Percentiles rank a stretch among this genome's conserved stretches.
Evolutionary conservation across 2,888 invertebrate genomes (phyloP).

Genomic region (Ophonus ardosiacus): DNA sequence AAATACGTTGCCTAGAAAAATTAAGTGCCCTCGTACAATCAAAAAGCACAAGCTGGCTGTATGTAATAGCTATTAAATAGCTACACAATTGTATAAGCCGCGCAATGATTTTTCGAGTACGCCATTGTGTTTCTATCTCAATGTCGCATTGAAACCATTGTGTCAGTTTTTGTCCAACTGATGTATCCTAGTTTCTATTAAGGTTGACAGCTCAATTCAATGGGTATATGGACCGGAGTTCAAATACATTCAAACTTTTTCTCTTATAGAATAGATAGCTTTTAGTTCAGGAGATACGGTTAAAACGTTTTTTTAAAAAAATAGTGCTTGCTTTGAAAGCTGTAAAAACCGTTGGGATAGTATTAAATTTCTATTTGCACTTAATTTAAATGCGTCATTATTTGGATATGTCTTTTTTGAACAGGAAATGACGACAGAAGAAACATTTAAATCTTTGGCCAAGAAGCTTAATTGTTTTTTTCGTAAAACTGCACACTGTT

Average conservation of each 20-base stretch:
- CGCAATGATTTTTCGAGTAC: background rate
- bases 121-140: background rate
- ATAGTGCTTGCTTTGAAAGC: background rate
- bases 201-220: constrained; percentile 6
- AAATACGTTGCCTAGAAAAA: too few species aligned
- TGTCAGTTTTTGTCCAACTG: background rate
- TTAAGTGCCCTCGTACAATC: too few species aligned
- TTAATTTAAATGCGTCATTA: background rate
- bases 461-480: background rate
- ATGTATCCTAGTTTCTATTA: constrained; percentile 11
- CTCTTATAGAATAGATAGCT: background rate
- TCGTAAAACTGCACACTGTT: background rate
- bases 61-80: too few species aligned
- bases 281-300: background rate
- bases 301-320: background rate
- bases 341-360: background rate
- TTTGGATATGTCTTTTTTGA: background rate
- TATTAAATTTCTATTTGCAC: background rate
- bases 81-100: background rate
- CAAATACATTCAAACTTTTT: constrained; percentile 14
- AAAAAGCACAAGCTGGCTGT: too few species aligned
- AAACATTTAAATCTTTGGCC: background rate
- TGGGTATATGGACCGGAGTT: background rate
- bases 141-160: background rate
- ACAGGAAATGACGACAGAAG: background rate